A percentile compares a stretch with the other conserved stretches of the same genome.
These are phyloP conservation scores for Epinotia bilunana DNA, from an alignment of 2,888 invertebrate species.

Conservation along the genomic window DNA sequence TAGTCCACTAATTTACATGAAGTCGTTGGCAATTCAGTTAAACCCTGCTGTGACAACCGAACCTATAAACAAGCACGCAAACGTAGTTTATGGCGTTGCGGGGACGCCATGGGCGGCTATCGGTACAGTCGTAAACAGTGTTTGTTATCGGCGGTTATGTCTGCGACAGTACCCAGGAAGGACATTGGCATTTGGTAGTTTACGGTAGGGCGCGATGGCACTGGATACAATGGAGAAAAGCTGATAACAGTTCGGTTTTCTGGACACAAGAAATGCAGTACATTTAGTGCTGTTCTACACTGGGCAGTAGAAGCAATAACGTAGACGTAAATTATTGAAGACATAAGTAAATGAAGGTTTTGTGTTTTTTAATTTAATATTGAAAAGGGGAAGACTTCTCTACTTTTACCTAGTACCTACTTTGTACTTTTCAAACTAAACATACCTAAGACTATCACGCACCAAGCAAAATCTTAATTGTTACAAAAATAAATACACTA, in stretches of 20 bases:
- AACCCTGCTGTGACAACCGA: conserved; percentile 13
- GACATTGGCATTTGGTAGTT: conserved; percentile 4
- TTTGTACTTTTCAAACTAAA: no score
- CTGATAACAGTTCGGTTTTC: conserved; percentile 3
- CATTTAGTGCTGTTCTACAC: neutral
- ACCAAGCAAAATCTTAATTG: no score
- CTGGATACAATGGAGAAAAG: neutral
- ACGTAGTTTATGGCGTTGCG: conserved; percentile 10
- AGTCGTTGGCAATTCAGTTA: conserved; percentile 9
- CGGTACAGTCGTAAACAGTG: conserved; percentile 28
- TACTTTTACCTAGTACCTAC: no score
- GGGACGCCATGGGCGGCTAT: conserved; percentile 18
- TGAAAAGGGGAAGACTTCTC: no score
- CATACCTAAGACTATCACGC: no score
- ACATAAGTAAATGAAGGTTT: no score
- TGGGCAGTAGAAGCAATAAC: neutral
- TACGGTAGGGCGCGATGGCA: conserved; percentile 7
- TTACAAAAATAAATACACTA: no score
- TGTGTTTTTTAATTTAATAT: no score
- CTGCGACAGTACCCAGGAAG: conserved; percentile 20
- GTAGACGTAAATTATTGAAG: no score
- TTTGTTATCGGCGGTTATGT: conserved; percentile 15
- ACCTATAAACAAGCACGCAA: conserved; percentile 21
- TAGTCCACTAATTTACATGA: conserved; percentile 1
- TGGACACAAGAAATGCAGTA: neutral